A percentile compares a stretch with the other conserved stretches of the same genome.
Conservation (phyloP, 2,888 invertebrate genomes). For the Dysmachus trigonus region DNA sequence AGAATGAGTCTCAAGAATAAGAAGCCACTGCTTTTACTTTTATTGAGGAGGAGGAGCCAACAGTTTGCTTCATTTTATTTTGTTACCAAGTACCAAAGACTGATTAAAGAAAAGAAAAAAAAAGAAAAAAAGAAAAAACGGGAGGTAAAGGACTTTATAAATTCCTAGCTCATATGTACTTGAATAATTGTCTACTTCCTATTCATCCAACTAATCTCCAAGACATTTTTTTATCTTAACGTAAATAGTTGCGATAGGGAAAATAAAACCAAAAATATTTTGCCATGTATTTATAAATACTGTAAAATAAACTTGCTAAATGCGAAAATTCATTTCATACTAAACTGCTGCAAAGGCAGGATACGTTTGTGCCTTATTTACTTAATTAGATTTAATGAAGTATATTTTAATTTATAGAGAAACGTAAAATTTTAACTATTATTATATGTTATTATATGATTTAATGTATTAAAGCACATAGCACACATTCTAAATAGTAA, state of each 20-base stretch:
- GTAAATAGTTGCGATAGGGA: slow-evolving; percentile 10
- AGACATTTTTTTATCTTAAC: slow-evolving; percentile 29
- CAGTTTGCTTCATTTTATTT: slow-evolving; percentile 27
- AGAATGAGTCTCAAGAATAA: not conserved
- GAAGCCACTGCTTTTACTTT: not conserved
- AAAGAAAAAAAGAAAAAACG: too few relatives aligned
- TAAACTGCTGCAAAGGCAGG: slow-evolving; percentile 4
- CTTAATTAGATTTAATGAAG: slow-evolving; percentile 43
- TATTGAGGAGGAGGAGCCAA: not conserved
- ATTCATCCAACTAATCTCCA: slow-evolving; percentile 7
- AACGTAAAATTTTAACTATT: slow-evolving; percentile 7
- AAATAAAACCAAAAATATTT: slow-evolving; percentile 25
- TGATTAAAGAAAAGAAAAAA: slow-evolving; percentile 50
- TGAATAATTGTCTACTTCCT: not conserved
- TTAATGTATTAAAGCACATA: slow-evolving; percentile 20
- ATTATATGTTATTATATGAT: slow-evolving; percentile 36
- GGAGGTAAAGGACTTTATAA: slow-evolving; percentile 7
- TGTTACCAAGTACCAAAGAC: slow-evolving; percentile 53
- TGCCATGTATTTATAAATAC: slow-evolving; percentile 36
- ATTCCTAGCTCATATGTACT: not conserved
- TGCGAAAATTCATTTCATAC: slow-evolving; percentile 8
- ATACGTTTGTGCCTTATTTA: slow-evolving; percentile 47
- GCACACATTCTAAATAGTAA: not conserved
- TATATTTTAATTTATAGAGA: slow-evolving; percentile 44
- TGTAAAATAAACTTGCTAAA: slow-evolving; percentile 28